phyloP scores from a whole-genome alignment of 2,888 invertebrate species.

The Caenorhabditis sp. region DNA sequence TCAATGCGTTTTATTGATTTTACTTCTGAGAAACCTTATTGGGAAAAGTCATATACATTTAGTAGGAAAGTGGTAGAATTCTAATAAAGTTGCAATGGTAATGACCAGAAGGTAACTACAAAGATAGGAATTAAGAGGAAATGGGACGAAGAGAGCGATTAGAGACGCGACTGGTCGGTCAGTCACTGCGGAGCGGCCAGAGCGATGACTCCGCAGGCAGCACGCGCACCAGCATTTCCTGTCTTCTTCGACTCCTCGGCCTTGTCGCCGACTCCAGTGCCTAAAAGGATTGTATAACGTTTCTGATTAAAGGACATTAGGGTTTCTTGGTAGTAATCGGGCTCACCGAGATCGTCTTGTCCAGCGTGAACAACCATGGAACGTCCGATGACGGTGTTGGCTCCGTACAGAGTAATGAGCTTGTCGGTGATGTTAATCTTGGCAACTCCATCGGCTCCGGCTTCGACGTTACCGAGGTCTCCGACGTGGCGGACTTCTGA shows the following conservation, averaged over 20 bases:
- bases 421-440: constrained; percentile 75
- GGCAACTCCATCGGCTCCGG: constrained; percentile 75
- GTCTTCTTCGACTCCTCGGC: constrained; percentile 79
- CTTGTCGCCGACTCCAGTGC: constrained; percentile 73
- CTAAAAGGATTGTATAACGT: too few species aligned
- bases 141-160: neutral
- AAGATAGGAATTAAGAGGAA: neutral
- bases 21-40: neutral
- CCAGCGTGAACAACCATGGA: constrained; percentile 79
- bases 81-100: neutral
- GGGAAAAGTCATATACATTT: constrained; percentile 28
- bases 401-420: constrained; percentile 71
- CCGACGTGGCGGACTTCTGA: constrained; percentile 79
- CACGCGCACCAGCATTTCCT: constrained; percentile 80
- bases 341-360: constrained; percentile 61
- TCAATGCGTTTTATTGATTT: constrained; percentile 9
- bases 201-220: constrained; percentile 79
- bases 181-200: constrained; percentile 60
- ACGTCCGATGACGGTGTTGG: constrained; percentile 75
- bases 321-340: too few species aligned
- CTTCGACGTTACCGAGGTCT: constrained; percentile 78
- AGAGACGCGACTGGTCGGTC: constrained; percentile 14
- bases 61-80: constrained; percentile 14
- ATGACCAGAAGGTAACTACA: constrained; percentile 19
- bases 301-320: too few species aligned